phyloP scores from a whole-genome alignment of 2,888 invertebrate species.

The Idaea straminata region DNA sequence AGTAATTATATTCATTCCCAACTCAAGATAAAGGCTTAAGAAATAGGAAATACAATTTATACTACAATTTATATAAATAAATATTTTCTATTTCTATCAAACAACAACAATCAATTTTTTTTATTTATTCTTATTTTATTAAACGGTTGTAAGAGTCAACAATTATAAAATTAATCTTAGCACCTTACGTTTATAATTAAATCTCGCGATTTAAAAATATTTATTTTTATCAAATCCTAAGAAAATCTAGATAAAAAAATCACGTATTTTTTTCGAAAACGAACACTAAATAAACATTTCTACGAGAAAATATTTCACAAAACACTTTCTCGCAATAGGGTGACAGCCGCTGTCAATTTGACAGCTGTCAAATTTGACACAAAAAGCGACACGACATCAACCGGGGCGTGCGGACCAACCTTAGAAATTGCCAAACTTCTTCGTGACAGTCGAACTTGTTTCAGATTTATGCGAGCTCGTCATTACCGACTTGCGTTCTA shows the following conservation, averaged over 20 bases:
- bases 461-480: slow-evolving; percentile 82
- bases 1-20: slow-evolving; percentile 11
- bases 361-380: slow-evolving; percentile 20
- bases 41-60: slow-evolving; percentile 18
- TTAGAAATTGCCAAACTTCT: slow-evolving; percentile 76
- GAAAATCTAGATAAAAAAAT: not conserved
- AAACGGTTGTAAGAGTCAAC: slow-evolving; percentile 19
- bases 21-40: slow-evolving; percentile 19
- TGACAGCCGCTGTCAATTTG: slow-evolving; percentile 14
- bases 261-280: not conserved
- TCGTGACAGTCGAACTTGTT: slow-evolving; percentile 78
- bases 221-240: not conserved
- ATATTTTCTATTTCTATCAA: not conserved
- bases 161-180: slow-evolving; percentile 19
- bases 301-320: slow-evolving; percentile 6
- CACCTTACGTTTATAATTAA: slow-evolving; percentile 6
- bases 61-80: not conserved
- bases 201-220: not conserved
- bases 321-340: slow-evolving; percentile 6
- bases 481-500: slow-evolving; percentile 84
- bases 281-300: slow-evolving; percentile 2
- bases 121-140: not conserved
- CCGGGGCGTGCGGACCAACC: slow-evolving; percentile 33
- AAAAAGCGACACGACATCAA: slow-evolving; percentile 19
- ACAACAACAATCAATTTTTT: slow-evolving; percentile 3